Base-by-base conservation (phyloP, 2,888 invertebrate species). In the Lycaena phlaeas region DNA sequence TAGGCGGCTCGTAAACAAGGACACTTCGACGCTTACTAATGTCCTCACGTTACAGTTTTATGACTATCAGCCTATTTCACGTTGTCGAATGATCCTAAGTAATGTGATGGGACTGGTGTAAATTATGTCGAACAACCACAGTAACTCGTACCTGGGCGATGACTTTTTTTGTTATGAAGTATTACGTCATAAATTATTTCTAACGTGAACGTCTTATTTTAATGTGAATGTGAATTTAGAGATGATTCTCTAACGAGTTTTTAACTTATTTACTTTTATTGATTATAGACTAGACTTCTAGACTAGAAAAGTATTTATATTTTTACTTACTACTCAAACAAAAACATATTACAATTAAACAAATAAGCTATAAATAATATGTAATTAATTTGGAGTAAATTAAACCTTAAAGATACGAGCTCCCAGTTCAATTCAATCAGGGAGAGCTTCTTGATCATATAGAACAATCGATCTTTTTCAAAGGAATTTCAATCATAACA, bases 401-500 rank as follows among this genome's bases (percentile, higher is more conserved):
- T 12, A 34, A 34, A 34, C 34, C 22, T 34, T 34, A 12, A 3
- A 10, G 12, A 34, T 9, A 7, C 22, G 11, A 11, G 75, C 76
- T 79, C 73, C 76, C 69, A 75, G 69, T 70, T 60, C 49, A 63
- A 61, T 59, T 60, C 64, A 65, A 68, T 68, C 73, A 65, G 77
- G 75, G 73, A 75, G 77, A 76, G 73, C 78, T 75, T 75, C 69
- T 71, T 75, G 74, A 74, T 68, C 68, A 68, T 64, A 63, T 64
- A 71, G 70, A 78, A 82, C 81, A 79, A 84, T 82, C 79, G 79
- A 84, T 84, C 82, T 82, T 77, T 62, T 63, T 76, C 72, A 79
- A 78, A 79, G 79, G 69, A 71, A 64, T 74, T 71, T 75, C 81
- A 82, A 81, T 84, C 82, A 81, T 81, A 84, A 84, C 71, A 82